phyloP scores from a whole-genome alignment of 2,888 invertebrate species.

The Unio delphinus region DNA sequence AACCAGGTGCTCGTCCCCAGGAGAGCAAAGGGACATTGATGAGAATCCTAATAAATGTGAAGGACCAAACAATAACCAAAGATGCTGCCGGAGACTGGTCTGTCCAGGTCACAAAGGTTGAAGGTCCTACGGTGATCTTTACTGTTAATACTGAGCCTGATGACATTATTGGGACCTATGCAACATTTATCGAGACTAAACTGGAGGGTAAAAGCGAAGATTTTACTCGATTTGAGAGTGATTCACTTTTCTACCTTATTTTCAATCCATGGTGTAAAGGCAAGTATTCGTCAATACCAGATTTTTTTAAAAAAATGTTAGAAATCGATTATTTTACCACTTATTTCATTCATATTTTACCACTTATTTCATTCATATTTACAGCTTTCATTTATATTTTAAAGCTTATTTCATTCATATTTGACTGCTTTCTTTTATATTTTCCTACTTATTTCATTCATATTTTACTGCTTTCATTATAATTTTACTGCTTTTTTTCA shows the following conservation, averaged over 20 bases:
- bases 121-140: slow-evolving; percentile 25
- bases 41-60: slow-evolving; percentile 31
- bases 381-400: too few species aligned
- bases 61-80: not conserved
- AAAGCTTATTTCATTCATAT: too few species aligned
- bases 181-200: slow-evolving; percentile 51
- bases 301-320: not conserved
- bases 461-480: too few species aligned
- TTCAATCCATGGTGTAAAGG: slow-evolving; percentile 94
- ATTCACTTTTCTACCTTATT: slow-evolving; percentile 82
- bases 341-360: too few species aligned
- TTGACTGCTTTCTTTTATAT: too few species aligned
- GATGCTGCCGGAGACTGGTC: slow-evolving; percentile 29
- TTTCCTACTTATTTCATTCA: too few species aligned
- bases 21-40: slow-evolving; percentile 60
- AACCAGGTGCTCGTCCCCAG: slow-evolving; percentile 53
- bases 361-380: too few species aligned
- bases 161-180: slow-evolving; percentile 55
- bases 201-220: slow-evolving; percentile 27
- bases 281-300: slow-evolving; percentile 63
- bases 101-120: slow-evolving; percentile 14
- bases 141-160: slow-evolving; percentile 42
- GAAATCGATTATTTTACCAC: too few species aligned
- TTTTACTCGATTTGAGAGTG: slow-evolving; percentile 37
- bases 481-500: too few species aligned